Percentiles rank a stretch among this genome's conserved stretches.
These are phyloP conservation scores for Halocaridina rubra DNA, from an alignment of 2,888 invertebrate species.

Conservation along the genomic window DNA sequence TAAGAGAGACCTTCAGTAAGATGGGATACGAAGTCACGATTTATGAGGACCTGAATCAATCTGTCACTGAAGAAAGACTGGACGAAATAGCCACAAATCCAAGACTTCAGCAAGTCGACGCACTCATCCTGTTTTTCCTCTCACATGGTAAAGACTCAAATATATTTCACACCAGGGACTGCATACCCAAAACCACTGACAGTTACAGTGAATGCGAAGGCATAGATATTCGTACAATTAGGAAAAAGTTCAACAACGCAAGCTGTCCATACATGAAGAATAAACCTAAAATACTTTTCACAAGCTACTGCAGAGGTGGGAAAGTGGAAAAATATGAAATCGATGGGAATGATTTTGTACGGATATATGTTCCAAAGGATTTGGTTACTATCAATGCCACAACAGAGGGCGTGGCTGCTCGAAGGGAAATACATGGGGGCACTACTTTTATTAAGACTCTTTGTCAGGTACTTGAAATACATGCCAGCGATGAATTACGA, in stretches of 20 bases:
- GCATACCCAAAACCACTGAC: no score
- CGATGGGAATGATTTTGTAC: neutral
- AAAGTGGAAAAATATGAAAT: neutral
- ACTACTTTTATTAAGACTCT: neutral
- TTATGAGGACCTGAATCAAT: neutral
- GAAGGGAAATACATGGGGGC: neutral
- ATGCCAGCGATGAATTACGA: neutral
- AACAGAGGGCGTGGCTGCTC: neutral
- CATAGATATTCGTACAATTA: neutral
- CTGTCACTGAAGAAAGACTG: neutral
- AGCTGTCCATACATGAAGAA: neutral
- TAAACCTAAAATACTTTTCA: constrained; percentile 16
- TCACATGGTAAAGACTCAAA: constrained; percentile 2
- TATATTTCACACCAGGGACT: neutral
- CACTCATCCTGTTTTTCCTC: constrained; percentile 6
- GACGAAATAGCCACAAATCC: neutral
- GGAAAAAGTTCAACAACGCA: neutral
- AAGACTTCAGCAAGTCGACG: neutral
- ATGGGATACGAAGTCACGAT: constrained; percentile 2
- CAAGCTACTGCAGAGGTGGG: constrained; percentile 7
- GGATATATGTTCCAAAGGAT: neutral
- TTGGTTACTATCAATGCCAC: constrained; percentile 3
- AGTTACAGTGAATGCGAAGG: no score
- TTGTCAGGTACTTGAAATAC: neutral
- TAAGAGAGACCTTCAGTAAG: neutral